Evolutionary conservation across 2,797 vertebrate genomes (phyloP).

Genomic region (Adrianichthys oophorus): DNA sequence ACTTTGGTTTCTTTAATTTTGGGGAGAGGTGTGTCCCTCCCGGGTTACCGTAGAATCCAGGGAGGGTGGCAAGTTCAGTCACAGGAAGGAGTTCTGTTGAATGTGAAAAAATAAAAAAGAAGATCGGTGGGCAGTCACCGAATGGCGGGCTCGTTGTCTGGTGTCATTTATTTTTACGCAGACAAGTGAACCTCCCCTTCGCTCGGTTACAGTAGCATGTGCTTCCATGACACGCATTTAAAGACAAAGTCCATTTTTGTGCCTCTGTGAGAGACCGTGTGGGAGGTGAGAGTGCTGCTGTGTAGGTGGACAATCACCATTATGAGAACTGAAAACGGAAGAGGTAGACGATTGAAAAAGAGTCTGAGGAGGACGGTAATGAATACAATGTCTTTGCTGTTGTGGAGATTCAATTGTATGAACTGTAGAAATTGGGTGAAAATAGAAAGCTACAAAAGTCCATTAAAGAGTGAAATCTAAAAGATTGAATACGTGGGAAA

Average conservation of each 20-base stretch:
- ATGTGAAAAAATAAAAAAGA: no score
- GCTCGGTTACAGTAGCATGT: no score
- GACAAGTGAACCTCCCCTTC: no score
- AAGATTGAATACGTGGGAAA: constrained; percentile 41
- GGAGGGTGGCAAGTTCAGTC: no score
- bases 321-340: constrained; percentile 46
- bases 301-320: constrained; percentile 54
- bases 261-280: constrained; percentile 45
- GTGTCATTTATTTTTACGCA: no score
- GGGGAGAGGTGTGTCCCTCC: no score
- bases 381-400: constrained; percentile 4
- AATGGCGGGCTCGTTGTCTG: no score
- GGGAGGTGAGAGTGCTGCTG: constrained; percentile 47
- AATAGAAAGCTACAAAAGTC: constrained; percentile 14
- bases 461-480: constrained; percentile 22
- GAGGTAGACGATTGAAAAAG: constrained; percentile 31
- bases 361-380: constrained; percentile 31
- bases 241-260: constrained; percentile 24
- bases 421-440: constrained; percentile 21
- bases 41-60: no score
- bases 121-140: no score
- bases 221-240: constrained; percentile 11
- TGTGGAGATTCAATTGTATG: constrained; percentile 16
- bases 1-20: no score
- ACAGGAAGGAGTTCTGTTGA: no score